phyloP scores from a whole-genome alignment of 2,113 vertebrate species.

The Stigmatopora nigra region DNA sequence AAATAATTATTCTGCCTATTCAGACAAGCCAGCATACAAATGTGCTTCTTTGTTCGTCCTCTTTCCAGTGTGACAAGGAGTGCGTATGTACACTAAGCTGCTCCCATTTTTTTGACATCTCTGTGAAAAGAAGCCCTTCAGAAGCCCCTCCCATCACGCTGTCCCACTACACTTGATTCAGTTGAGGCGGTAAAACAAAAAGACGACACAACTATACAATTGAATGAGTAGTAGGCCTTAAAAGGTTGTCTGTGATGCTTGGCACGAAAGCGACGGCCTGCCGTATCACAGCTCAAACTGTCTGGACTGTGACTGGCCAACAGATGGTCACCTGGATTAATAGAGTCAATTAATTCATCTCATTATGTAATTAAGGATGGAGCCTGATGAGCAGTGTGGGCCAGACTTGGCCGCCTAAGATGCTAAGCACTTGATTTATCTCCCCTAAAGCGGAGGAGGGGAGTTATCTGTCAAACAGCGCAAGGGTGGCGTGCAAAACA shows the following conservation, averaged over 20 bases:
- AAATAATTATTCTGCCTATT: constrained; percentile 59
- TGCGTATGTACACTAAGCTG: constrained; percentile 32
- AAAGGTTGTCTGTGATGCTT: constrained; percentile 22
- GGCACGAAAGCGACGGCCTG: constrained; percentile 37
- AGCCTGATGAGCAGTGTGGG: constrained; percentile 34
- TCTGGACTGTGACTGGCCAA: constrained; percentile 44
- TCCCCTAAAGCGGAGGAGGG: constrained; percentile 15
- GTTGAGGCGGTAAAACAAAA: constrained; percentile 19
- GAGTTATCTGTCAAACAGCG: constrained; percentile 31
- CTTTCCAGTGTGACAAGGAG: constrained; percentile 51
- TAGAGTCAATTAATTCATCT: constrained; percentile 63
- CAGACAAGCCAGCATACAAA: constrained; percentile 65
- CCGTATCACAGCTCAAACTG: constrained; percentile 28
- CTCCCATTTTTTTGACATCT: constrained; percentile 39
- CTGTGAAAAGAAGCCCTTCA: constrained; percentile 47
- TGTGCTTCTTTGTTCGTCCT: constrained; percentile 58
- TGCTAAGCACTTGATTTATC: constrained; percentile 45
- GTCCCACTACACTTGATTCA: constrained; percentile 14
- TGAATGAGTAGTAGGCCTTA: constrained; percentile 21
- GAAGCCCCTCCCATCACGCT: background rate
- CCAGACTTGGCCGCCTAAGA: constrained; percentile 33
- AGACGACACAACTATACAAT: constrained; percentile 16
- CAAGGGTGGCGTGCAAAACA: constrained; percentile 7
- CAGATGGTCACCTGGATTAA: constrained; percentile 70
- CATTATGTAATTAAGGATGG: constrained; percentile 63